phyloP scores from a whole-genome alignment of 1,140 invertebrate genomes.

The Heliconius melpomene region DNA sequence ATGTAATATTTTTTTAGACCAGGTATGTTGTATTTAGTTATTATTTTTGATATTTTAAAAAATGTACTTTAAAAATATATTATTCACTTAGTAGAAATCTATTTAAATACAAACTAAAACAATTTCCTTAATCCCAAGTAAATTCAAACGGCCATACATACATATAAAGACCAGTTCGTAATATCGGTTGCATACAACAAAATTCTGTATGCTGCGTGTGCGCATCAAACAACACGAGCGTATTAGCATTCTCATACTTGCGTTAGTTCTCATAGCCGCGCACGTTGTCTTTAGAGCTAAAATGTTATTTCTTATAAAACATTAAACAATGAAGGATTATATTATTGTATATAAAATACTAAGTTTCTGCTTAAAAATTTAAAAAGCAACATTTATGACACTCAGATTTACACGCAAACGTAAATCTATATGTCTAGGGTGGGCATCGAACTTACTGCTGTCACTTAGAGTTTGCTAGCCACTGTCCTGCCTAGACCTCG shows the following conservation, averaged over 20 bases:
- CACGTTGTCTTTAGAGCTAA: constrained; percentile 9
- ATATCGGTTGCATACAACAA: constrained; percentile 33
- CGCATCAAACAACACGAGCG: constrained; percentile 59
- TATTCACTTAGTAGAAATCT: background rate
- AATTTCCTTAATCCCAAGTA: background rate
- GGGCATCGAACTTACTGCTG: too few relatives aligned
- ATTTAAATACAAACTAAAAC: too few relatives aligned
- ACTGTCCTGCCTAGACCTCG: too few relatives aligned
- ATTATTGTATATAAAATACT: background rate
- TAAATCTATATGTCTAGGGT: too few relatives aligned
- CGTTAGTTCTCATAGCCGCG: constrained; percentile 59
- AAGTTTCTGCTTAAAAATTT: too few relatives aligned
- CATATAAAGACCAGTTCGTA: constrained; percentile 23
- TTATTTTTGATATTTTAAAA: too few relatives aligned
- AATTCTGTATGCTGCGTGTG: constrained; percentile 46
- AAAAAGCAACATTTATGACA: too few relatives aligned
- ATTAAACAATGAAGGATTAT: background rate
- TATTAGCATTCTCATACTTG: constrained; percentile 69
- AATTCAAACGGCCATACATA: background rate
- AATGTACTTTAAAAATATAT: background rate
- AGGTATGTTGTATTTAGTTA: too few relatives aligned
- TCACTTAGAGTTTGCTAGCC: too few relatives aligned
- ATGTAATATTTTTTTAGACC: too few relatives aligned
- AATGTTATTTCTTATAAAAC: constrained; percentile 5
- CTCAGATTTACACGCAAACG: too few relatives aligned